Base-by-base conservation (phyloP, 23 tunicate genomes). In the Diplosoma virens region DNA sequence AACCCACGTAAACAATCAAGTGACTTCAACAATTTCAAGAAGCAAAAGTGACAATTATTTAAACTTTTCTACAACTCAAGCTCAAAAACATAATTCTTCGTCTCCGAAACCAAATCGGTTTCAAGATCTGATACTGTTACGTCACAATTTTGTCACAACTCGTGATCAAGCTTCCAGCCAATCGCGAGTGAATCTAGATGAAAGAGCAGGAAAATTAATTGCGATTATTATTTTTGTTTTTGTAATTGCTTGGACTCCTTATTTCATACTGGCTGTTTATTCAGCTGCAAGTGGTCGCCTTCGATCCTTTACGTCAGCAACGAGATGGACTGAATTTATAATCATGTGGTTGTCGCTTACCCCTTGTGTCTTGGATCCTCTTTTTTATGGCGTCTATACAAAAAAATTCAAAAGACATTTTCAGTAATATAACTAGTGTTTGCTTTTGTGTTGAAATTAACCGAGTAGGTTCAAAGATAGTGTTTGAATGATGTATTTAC, bases 341-440 rank as follows among this genome's bases (percentile, higher is more conserved):
- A 66, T 71, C 33, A 82, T 84, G 58, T 89, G 96, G 96, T 64
- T 89, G 34, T 82, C 96, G 24, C 48, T 82, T 67, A 52, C 72
- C 63, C 82, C 86, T 27, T 78, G 82, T 60, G 84, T 89, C 4
- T 78, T 76, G 71, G 96, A 89, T 78, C 96, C 96, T 7, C 74
- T 89, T 33, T 26, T 89, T 23, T 89, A 89, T 58, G 96, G 88
- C 50, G 79, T 63, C 0, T 72, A 50, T 27, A 89, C 86, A 17
- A 76, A 77, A 0, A 89, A 89, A 27, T 82, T 89, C 59, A 70
- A 50, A 54, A 29, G 54, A 6, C 81, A 72, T 61, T 83, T 89
- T 16, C 71, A 59, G 96, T 89, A 33, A 82, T n/a, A n/a, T n/a
- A n/a, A n/a, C n/a, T n/a, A n/a, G n/a, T n/a, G n/a, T n/a, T n/a